Conservation (phyloP, 2,888 invertebrate genomes). For the Eilema griseolum region DNA sequence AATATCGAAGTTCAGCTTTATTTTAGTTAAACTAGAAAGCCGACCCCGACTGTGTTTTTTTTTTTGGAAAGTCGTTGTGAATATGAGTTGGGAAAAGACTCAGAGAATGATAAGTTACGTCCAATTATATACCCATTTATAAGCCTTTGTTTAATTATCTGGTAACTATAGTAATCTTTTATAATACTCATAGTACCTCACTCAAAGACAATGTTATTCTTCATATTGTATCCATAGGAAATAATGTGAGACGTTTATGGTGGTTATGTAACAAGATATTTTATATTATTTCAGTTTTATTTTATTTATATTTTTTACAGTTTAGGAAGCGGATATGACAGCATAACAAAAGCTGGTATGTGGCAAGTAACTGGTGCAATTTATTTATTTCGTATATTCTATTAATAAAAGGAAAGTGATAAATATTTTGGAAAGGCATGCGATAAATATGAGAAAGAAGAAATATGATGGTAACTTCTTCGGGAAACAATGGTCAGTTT, state of each 20-base stretch:
- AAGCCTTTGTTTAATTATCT: background rate
- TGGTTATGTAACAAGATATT: background rate
- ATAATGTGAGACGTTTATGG: background rate
- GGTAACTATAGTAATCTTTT: background rate
- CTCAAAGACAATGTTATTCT: background rate
- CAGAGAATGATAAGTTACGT: no score
- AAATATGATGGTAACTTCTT: background rate
- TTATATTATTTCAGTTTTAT: slow-evolving; percentile 7
- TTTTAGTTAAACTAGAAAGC: no score
- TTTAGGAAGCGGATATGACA: background rate
- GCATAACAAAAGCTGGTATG: background rate
- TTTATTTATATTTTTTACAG: background rate
- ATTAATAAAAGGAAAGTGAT: background rate
- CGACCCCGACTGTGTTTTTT: no score
- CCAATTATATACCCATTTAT: no score
- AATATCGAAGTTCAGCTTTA: no score
- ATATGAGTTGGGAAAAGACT: no score
- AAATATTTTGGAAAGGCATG: background rate
- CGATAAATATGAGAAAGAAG: background rate
- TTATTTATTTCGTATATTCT: background rate
- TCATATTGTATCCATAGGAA: background rate
- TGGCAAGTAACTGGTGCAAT: background rate
- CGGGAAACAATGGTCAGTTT: background rate
- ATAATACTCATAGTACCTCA: background rate
- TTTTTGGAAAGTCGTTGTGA: no score